Conservation (phyloP, 2,888 invertebrate genomes). For the Ganaspis brasiliensis region DNA sequence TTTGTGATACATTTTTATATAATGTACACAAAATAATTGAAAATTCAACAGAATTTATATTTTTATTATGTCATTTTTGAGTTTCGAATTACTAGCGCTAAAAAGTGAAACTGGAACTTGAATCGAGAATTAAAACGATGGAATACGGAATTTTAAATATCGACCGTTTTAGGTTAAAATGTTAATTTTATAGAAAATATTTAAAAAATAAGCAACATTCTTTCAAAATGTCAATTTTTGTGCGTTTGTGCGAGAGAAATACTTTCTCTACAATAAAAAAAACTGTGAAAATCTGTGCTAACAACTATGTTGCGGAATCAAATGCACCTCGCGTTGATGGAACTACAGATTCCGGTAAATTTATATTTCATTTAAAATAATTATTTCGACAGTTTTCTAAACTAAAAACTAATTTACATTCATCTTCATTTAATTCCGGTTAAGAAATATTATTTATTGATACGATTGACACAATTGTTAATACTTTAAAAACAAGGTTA, state of each 20-base stretch:
- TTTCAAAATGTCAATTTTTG: slow-evolving; percentile 34
- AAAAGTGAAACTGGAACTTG: neutral
- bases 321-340: slow-evolving; percentile 19
- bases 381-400: slow-evolving; percentile 17
- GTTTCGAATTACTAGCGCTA: neutral
- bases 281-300: neutral
- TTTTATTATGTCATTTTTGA: too few relatives aligned
- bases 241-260: slow-evolving; percentile 20
- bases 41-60: too few relatives aligned
- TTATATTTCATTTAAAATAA: neutral
- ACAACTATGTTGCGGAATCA: slow-evolving; percentile 9
- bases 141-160: too few relatives aligned
- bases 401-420: too few relatives aligned
- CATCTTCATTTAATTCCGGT: too few relatives aligned
- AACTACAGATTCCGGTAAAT: slow-evolving; percentile 23
- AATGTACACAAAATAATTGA: too few relatives aligned
- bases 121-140: neutral
- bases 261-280: slow-evolving; percentile 17
- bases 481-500: too few relatives aligned
- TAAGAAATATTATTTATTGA: too few relatives aligned
- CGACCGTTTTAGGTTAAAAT: slow-evolving; percentile 15
- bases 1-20: too few relatives aligned
- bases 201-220: neutral
- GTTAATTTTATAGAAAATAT: neutral
- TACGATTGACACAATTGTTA: too few relatives aligned